A percentile compares a stretch with the other conserved stretches of the same genome.
These are phyloP conservation scores for Enteromius radiatus DNA, from an alignment of 2,797 vertebrate species.

Conservation along the genomic window DNA sequence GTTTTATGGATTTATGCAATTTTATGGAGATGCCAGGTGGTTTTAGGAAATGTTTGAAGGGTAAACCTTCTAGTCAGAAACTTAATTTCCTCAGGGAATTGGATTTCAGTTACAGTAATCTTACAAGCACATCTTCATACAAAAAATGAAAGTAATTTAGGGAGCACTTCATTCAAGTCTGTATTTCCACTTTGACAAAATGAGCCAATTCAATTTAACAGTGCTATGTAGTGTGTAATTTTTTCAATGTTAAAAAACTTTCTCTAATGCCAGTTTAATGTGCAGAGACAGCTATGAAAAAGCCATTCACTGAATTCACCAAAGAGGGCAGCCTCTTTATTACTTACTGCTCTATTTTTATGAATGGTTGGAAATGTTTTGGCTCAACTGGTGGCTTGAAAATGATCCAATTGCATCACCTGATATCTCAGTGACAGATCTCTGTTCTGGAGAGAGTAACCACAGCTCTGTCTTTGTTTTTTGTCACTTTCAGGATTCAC, in stretches of 20 bases:
- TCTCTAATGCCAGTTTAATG: background rate
- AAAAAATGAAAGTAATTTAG: constrained; percentile 19
- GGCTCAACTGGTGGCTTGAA: background rate
- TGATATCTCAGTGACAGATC: constrained; percentile 52
- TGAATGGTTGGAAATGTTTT: background rate
- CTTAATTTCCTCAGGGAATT: constrained; percentile 54
- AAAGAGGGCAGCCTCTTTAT: background rate
- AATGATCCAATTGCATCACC: background rate
- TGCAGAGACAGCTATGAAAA: background rate
- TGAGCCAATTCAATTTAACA: background rate
- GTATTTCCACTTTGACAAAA: background rate
- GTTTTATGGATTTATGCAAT: constrained; percentile 38
- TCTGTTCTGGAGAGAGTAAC: constrained; percentile 57
- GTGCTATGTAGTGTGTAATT: background rate
- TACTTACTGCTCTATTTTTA: no score
- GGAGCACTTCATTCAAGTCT: background rate
- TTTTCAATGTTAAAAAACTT: background rate
- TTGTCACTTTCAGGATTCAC: constrained; percentile 85
- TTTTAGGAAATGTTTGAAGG: constrained; percentile 57
- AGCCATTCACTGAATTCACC: background rate
- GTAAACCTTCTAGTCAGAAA: constrained; percentile 48
- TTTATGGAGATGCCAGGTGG: constrained; percentile 52
- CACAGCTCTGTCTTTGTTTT: constrained; percentile 61
- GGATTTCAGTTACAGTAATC: constrained; percentile 33
- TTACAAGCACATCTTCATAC: constrained; percentile 25